Base-by-base conservation (phyloP, 2,113 vertebrate species). In the Syrrhaptes paradoxus region DNA sequence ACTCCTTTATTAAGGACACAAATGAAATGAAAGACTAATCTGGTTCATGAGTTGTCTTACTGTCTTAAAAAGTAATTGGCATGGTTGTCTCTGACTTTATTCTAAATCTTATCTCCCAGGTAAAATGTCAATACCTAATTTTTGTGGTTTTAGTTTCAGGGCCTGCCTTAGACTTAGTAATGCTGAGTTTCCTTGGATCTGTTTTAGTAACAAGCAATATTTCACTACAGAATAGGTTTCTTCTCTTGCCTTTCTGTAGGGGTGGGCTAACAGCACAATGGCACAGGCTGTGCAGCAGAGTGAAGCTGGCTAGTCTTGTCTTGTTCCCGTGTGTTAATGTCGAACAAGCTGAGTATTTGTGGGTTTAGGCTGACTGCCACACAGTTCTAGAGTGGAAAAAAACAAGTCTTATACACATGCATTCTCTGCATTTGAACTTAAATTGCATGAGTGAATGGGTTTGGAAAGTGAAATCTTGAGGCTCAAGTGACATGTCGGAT, bases 401-500 rank as follows among this genome's bases (percentile, higher is more conserved):
- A 94, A 85, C 95, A 96, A 97, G 81, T 97, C 95, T 93, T 91
- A 96, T 92, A 93, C 93, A 94, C 88, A 95, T 95, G 92, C 95
- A 95, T 96, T 96, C 92, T 94, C 79, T 97, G 93, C 93, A 96
- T 96, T 96, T 94, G 95, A 93, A 95, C 90, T 96, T 59, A 87
- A 96, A 93, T 90, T 97, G 95, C 96, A 97, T 97, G 95, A 97
- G 90, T 96, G 95, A 97, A 96, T 93, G 96, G 95, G 91, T 97
- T 97, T 97, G 96, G 83, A 92, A 93, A 97, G 68, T 96, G 96
- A 95, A 93, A 90, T 94, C 90, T 87, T 51, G 95, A 97, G 96
- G 95, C 96, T 96, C 96, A 95, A 97, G 96, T 97, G 96, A 96
- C 90, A 97, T 96, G 96, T 96, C 95, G 95, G 95, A 97, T 97